phyloP scores from a whole-genome alignment of 1,140 invertebrate species.

The Theocolax elegans region DNA sequence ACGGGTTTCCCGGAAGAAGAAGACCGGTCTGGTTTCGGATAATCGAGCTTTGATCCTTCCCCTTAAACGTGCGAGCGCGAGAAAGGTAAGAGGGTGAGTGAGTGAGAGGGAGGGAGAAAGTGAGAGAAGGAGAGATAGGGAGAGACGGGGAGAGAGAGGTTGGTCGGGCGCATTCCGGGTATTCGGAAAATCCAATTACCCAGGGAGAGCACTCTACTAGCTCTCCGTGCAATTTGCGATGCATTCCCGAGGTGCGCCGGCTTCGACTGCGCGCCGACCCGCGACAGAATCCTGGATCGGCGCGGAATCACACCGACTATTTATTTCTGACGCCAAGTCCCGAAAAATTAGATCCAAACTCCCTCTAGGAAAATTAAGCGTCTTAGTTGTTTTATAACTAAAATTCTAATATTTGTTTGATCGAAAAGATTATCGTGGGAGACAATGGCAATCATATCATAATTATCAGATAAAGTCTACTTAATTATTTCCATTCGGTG shows the following conservation, averaged over 20 bases:
- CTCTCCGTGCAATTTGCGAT: slow-evolving; percentile 36
- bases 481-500: too few species aligned
- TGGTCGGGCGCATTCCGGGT: slow-evolving; percentile 9
- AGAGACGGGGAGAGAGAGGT: too few species aligned
- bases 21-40: background rate
- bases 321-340: slow-evolving; percentile 9
- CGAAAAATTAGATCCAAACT: too few species aligned
- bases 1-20: background rate
- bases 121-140: background rate
- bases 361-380: too few species aligned
- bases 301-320: slow-evolving; percentile 21
- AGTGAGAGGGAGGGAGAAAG: too few species aligned
- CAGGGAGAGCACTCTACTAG: slow-evolving; percentile 32
- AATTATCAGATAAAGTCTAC: too few species aligned
- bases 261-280: background rate
- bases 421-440: too few species aligned
- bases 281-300: slow-evolving; percentile 8
- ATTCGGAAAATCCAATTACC: slow-evolving; percentile 47
- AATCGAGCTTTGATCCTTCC: slow-evolving; percentile 28
- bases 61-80: too few species aligned
- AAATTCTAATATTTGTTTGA: too few species aligned
- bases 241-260: slow-evolving; percentile 20
- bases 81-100: too few species aligned
- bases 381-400: too few species aligned
- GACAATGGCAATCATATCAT: too few species aligned